Evolutionary conservation across 1,140 invertebrate genomes (phyloP).

Genomic region (Plutomurus gul): DNA sequence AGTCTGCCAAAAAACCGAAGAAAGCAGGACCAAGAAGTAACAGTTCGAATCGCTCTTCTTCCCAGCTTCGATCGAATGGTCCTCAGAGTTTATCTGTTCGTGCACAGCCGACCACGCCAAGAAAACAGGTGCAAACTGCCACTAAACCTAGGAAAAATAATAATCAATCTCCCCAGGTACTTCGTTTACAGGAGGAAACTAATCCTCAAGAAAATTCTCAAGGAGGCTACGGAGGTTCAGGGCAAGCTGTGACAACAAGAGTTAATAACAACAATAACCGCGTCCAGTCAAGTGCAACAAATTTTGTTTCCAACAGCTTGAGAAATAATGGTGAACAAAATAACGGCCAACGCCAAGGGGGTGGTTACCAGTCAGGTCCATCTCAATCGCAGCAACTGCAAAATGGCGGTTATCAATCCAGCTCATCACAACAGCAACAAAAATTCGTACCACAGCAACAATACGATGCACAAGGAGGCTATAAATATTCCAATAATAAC

Average conservation of each 20-base stretch:
- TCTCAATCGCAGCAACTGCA: neutral
- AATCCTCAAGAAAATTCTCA: neutral
- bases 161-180: too few species aligned
- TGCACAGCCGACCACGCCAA: neutral
- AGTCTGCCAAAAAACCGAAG: neutral
- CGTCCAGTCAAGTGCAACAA: neutral
- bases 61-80: too few species aligned
- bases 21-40: too few species aligned
- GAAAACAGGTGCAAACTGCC: neutral
- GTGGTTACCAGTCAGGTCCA: too few species aligned
- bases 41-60: too few species aligned
- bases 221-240: neutral
- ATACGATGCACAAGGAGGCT: neutral
- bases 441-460: neutral
- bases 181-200: too few species aligned
- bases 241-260: neutral
- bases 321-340: neutral
- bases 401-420: neutral
- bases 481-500: neutral
- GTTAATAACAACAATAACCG: neutral
- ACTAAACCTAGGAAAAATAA: neutral
- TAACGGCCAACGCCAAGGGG: neutral
- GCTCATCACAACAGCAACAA: neutral
- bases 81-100: too few species aligned
- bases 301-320: neutral